Conservation (phyloP, 2,888 invertebrate species). For the Eilema sororculum region DNA sequence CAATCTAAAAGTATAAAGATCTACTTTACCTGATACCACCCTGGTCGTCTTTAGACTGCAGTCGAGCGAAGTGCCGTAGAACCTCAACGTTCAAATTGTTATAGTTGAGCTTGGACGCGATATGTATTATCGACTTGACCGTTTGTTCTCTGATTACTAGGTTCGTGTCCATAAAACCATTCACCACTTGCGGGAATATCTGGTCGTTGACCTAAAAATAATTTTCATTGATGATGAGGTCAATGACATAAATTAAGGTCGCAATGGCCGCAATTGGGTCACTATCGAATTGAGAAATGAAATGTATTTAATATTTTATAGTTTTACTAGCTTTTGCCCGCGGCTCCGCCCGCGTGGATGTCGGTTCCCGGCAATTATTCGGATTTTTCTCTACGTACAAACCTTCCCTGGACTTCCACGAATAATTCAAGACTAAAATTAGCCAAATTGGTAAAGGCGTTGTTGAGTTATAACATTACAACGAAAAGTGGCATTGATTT, state of each 20-base stretch:
- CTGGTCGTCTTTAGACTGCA: conserved; percentile 98
- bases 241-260: conserved; percentile 13
- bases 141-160: conserved; percentile 98
- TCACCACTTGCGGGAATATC: conserved; percentile 96
- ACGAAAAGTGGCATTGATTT: too few species aligned
- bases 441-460: too few species aligned
- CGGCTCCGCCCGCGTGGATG: too few species aligned
- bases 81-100: conserved; percentile 99
- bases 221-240: conserved; percentile 7
- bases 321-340: too few species aligned
- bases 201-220: conserved; percentile 94
- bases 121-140: conserved; percentile 97
- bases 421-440: too few species aligned
- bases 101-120: conserved; percentile 98
- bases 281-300: neutral
- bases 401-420: too few species aligned
- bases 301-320: neutral
- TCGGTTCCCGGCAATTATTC: too few species aligned
- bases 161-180: conserved; percentile 99
- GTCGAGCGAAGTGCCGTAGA: conserved; percentile 96
- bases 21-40: conserved; percentile 89
- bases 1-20: neutral
- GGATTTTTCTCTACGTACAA: too few species aligned
- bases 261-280: neutral
- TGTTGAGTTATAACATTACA: too few species aligned